These are phyloP conservation scores for Diadumene lineata DNA, from an alignment of 92 coral and sea anemone genomes.

Conservation along the genomic window DNA sequence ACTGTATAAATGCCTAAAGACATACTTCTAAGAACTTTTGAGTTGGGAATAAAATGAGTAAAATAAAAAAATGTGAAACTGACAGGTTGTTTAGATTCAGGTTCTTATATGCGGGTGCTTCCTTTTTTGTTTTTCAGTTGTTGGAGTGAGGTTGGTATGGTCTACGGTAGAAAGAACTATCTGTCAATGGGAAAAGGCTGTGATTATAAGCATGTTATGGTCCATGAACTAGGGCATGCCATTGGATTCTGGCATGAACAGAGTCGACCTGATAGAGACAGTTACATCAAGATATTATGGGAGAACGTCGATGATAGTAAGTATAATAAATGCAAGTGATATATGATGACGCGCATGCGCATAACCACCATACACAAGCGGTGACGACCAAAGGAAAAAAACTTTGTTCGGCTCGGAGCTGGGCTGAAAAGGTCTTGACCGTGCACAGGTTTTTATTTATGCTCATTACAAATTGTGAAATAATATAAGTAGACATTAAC, in stretches of 20 bases:
- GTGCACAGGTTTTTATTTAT: too few relatives aligned
- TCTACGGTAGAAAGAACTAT: slow-evolving; percentile 73
- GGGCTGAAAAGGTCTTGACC: too few relatives aligned
- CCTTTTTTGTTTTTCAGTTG: slow-evolving; percentile 48
- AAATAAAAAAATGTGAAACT: too few relatives aligned
- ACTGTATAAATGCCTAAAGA: too few relatives aligned
- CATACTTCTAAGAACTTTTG: too few relatives aligned
- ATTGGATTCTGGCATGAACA: slow-evolving; percentile 99
- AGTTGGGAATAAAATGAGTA: too few relatives aligned
- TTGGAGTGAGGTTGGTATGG: slow-evolving; percentile 94
- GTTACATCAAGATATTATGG: slow-evolving; percentile 61
- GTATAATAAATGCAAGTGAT: too few relatives aligned
- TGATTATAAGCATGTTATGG: slow-evolving; percentile 94
- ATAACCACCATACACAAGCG: too few relatives aligned
- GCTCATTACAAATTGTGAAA: too few relatives aligned
- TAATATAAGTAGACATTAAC: too few relatives aligned
- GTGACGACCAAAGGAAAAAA: background rate
- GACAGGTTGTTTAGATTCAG: background rate
- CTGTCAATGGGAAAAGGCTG: slow-evolving; percentile 93
- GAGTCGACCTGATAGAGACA: slow-evolving; percentile 93
- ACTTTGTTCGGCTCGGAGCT: too few relatives aligned
- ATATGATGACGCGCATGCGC: too few relatives aligned
- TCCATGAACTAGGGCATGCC: slow-evolving; percentile 92
- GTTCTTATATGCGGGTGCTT: background rate
- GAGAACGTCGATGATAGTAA: slow-evolving; percentile 76